Base-by-base conservation (phyloP, 64 coral and sea anemone genomes). In the Cladopsammia gracilis region DNA sequence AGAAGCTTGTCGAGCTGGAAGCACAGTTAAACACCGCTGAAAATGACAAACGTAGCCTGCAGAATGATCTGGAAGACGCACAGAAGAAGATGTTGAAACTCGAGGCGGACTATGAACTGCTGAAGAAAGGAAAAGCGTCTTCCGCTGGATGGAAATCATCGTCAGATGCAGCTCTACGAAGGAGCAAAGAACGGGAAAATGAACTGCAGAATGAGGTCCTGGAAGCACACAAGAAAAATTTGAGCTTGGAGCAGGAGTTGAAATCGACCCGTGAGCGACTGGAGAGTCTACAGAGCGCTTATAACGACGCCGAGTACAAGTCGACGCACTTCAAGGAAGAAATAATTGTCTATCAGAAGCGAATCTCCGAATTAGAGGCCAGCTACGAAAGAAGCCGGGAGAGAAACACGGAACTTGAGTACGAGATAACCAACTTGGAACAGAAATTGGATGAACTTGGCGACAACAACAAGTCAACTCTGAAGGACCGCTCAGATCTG, bases 161-260 rank as follows among this genome's bases (percentile, higher is more conserved):
- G 12, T 88, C 96, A 46, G 92, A 96, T 54, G 83, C 79, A 25
- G 88, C 98, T 22, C 83, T 96, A 10, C 86, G 91, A 77, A 93
- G 87, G 76, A 92, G 94, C 25, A 92, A 99, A 96, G 84, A 96
- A 64, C 82, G 94, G 23, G 98, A 99, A 79, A 99, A 96, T 46
- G 91, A 99, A 45, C 62, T 99, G 23, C 82, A 96, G 48, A 75
- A 80, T 52, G 98, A 99, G 25, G 88, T 99, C 10, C 65, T 96
- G 48, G 89, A 93, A 45, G 92, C 98, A 7, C 91, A 99, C 78
- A 99, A 96, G 47, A 96, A 96, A 87, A 79, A 82, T 58, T 87
- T 94, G 5, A 88, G 56, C 65, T 50, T 99, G 8, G 98, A 99
- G 52, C 90, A 96, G 49, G 98, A 99, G 51, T 70, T 96, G 10